Conservation (phyloP, 1,140 invertebrate genomes). For the Glomeris maerens region DNA sequence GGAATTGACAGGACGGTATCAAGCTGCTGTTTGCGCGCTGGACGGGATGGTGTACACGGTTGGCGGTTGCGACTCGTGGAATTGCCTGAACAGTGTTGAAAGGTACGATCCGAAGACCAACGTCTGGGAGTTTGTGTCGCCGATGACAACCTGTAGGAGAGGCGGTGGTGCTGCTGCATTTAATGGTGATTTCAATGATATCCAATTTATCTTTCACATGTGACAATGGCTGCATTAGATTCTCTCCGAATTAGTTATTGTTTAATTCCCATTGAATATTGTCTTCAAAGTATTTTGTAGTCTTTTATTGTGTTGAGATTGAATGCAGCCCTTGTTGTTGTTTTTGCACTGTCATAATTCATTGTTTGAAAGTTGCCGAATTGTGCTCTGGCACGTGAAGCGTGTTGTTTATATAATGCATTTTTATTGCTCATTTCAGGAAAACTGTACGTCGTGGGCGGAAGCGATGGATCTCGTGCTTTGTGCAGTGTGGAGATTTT, state of each 20-base stretch:
- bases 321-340: no score
- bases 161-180: slow-evolving; percentile 50
- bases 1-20: slow-evolving; percentile 60
- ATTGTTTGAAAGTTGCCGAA: not conserved
- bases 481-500: slow-evolving; percentile 50
- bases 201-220: no score
- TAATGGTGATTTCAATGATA: slow-evolving; percentile 33
- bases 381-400: no score
- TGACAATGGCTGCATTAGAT: not conserved
- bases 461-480: slow-evolving; percentile 55
- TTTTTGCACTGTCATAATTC: no score
- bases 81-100: slow-evolving; percentile 39
- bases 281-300: no score
- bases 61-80: slow-evolving; percentile 42
- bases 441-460: slow-evolving; percentile 48
- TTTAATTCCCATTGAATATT: no score
- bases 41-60: slow-evolving; percentile 35
- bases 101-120: slow-evolving; percentile 35
- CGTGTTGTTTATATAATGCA: no score
- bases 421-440: slow-evolving; percentile 30
- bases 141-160: slow-evolving; percentile 48
- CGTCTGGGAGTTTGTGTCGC: slow-evolving; percentile 36
- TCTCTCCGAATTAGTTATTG: not conserved
- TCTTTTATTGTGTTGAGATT: no score
- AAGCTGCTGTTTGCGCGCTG: slow-evolving; percentile 42